A percentile compares a stretch with the other conserved stretches of the same genome.
These are phyloP conservation scores for Gobio gobio DNA, from an alignment of 2,113 vertebrate genomes.

Conservation along the genomic window DNA sequence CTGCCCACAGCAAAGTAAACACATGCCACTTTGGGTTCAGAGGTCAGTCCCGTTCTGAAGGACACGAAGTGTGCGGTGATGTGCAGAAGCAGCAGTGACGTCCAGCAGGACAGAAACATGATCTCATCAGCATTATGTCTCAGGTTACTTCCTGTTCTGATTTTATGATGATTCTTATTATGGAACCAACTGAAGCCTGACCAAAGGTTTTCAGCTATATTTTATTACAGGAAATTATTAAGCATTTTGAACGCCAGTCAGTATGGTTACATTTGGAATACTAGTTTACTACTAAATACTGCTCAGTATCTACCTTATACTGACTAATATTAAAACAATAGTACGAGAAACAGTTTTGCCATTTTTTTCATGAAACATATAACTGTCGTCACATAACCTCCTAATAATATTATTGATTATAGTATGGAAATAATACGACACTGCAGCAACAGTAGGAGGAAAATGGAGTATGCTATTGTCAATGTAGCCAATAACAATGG, in stretches of 20 bases:
- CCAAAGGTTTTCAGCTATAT: not conserved
- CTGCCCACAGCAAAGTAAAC: not conserved
- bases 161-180: not conserved
- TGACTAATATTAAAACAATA: not conserved
- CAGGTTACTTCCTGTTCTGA: not conserved
- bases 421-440: too few relatives aligned
- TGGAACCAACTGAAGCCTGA: not conserved
- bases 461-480: not conserved
- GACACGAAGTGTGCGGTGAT: conserved; percentile 19
- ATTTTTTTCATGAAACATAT: not conserved
- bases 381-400: not conserved
- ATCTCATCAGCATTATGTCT: conserved; percentile 9
- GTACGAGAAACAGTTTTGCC: not conserved
- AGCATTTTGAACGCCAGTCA: not conserved
- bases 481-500: not conserved
- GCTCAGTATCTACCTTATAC: not conserved
- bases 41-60: conserved; percentile 22
- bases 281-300: not conserved
- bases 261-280: not conserved
- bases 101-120: conserved; percentile 1
- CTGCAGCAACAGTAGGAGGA: too few relatives aligned
- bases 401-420: not conserved
- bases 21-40: not conserved
- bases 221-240: not conserved
- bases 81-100: not conserved